Base-by-base conservation (phyloP, 2,888 invertebrate genomes). In the Oxycera nigricornis region DNA sequence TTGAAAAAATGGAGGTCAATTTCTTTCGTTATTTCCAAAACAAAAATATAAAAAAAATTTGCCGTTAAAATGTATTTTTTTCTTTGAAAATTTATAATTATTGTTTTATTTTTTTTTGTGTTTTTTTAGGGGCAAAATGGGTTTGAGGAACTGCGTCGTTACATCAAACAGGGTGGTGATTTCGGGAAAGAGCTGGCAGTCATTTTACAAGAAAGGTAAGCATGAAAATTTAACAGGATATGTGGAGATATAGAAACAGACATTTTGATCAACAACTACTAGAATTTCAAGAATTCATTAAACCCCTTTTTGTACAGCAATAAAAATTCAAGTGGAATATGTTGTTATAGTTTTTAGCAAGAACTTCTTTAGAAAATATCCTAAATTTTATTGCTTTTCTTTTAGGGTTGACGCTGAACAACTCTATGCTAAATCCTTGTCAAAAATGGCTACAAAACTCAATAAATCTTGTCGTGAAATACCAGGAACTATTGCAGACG, bases 161-260 rank as follows among this genome's bases (percentile, higher is more conserved):
- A 95, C 83, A 93, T 97, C 79, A 97, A 97, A 84, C 95, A 96
- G 85, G 96, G 97, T 50, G 94, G 95, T 61, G 96, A 97, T 83
- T 95, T 96, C 84, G 95, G 96, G 86, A 96, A 97, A 82, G 97
- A 97, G 82, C 87, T 97, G 70, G 91, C 95, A 4, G 88, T 91
- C 57, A 94, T 97, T 81, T 87, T 97, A 79, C 95, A 96, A 86
- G 97, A 97, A 87, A 93, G 97, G 96, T 96, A 87, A 84, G 83
- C 79, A 17, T 24, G 9, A 6, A 6, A 35, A 35, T 46, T 46
- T 46, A 46, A n/a, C n/a, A n/a, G n/a, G n/a, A n/a, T n/a, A n/a
- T n/a, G n/a, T n/a, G n/a, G n/a, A n/a, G n/a, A n/a, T n/a, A n/a
- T n/a, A n/a, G n/a, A n/a, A n/a, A n/a, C n/a, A n/a, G n/a, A n/a